Conservation (phyloP, 1,140 invertebrate species). For the Penaeus vannamei region DNA sequence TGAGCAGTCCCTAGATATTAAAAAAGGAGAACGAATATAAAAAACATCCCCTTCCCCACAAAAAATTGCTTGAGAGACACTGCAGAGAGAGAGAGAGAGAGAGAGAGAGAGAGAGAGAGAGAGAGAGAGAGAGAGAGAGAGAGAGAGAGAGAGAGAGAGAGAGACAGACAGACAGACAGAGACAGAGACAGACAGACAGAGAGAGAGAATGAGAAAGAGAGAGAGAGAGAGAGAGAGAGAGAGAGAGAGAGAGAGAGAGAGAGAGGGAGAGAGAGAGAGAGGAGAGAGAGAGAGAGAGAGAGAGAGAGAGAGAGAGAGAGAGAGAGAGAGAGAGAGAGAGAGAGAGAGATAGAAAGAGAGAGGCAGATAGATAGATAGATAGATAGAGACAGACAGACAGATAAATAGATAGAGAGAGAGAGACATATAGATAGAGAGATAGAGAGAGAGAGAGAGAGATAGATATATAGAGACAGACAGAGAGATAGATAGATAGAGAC, state of each 20-base stretch:
- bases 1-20: too few relatives aligned
- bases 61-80: too few relatives aligned
- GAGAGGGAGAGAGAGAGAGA: background rate
- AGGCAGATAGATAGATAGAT: too few relatives aligned
- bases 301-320: background rate
- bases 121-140: background rate
- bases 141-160: constrained; percentile 1
- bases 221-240: constrained; percentile 51
- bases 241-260: constrained; percentile 42
- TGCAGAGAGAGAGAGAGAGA: too few relatives aligned
- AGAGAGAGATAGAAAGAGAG: constrained; percentile 21
- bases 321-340: background rate
- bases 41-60: too few relatives aligned
- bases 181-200: background rate
- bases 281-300: background rate
- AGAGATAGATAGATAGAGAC: too few relatives aligned
- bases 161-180: constrained; percentile 1
- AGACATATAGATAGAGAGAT: too few relatives aligned
- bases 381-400: too few relatives aligned
- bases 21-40: background rate
- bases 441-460: too few relatives aligned
- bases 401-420: too few relatives aligned
- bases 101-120: background rate
- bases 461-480: too few relatives aligned
- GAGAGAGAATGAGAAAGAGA: constrained; percentile 46